phyloP scores from a whole-genome alignment of 2,113 vertebrate species.

The Vanacampus margaritifer region DNA sequence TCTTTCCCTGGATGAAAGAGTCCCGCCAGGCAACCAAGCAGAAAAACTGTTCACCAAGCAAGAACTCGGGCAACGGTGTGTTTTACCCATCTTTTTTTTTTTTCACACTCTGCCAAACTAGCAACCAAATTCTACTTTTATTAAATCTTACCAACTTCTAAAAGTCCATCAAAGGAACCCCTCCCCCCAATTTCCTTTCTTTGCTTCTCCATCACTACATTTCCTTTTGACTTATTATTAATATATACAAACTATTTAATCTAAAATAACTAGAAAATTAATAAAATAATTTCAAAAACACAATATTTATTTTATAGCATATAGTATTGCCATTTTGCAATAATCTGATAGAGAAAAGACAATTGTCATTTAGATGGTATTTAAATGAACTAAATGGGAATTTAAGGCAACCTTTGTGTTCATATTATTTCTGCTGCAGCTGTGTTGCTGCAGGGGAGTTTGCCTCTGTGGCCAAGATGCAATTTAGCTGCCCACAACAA shows the following conservation, averaged over 20 bases:
- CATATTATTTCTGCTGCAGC: conserved; percentile 14
- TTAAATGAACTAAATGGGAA: not conserved
- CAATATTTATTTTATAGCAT: not conserved
- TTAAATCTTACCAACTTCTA: conserved; percentile 25
- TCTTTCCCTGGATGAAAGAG: conserved; percentile 99
- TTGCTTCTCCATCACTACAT: conserved; percentile 7
- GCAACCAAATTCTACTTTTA: not conserved
- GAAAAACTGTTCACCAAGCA: conserved; percentile 91
- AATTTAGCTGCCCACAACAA: conserved; percentile 91
- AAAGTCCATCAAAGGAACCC: not conserved
- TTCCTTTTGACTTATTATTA: conserved; percentile 12
- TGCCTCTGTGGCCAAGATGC: conserved; percentile 76
- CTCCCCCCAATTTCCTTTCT: not conserved
- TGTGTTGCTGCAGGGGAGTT: conserved; percentile 61
- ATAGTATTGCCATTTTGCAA: not conserved
- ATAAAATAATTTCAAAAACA: not conserved
- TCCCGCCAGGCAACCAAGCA: conserved; percentile 93
- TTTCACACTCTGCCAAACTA: not conserved
- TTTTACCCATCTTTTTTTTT: conserved; percentile 45
- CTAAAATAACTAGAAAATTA: not conserved
- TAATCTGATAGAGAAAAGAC: not conserved
- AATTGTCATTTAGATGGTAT: not conserved
- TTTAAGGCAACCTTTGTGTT: conserved; percentile 10
- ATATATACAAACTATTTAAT: not conserved
- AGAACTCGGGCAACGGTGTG: conserved; percentile 83